Conservation (phyloP, 2,797 vertebrate species). For the Odontamblyopus lacepedii region DNA sequence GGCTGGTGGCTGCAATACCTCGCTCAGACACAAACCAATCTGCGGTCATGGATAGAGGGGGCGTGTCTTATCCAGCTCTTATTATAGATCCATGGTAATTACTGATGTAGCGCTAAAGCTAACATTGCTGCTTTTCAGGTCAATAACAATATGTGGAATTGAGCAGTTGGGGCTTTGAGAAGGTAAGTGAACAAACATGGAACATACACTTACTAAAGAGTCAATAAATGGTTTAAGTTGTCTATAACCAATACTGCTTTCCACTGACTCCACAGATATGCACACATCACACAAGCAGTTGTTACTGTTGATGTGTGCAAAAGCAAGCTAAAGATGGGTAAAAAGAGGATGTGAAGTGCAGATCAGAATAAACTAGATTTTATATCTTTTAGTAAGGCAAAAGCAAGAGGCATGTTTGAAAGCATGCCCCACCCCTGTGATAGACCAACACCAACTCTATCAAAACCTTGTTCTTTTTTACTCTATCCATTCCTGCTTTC, state of each 20-base stretch:
- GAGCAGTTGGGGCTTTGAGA: neutral
- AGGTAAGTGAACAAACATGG: neutral
- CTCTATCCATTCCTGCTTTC: too few relatives aligned
- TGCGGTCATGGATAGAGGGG: too few relatives aligned
- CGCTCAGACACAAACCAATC: too few relatives aligned
- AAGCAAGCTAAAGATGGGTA: too few relatives aligned
- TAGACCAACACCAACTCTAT: neutral
- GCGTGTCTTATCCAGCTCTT: too few relatives aligned
- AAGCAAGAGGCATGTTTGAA: neutral
- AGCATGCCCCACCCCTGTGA: neutral
- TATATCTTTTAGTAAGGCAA: neutral
- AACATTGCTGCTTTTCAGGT: neutral
- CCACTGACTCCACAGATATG: neutral
- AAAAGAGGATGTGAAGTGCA: too few relatives aligned
- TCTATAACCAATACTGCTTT: neutral
- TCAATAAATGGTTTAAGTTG: neutral
- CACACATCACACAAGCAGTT: too few relatives aligned
- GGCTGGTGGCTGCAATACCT: too few relatives aligned
- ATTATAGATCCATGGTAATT: neutral
- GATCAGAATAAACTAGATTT: too few relatives aligned
- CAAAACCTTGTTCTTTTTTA: too few relatives aligned
- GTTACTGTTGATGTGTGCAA: too few relatives aligned
- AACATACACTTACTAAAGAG: neutral
- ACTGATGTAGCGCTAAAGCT: neutral
- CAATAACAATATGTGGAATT: neutral